A percentile compares a stretch with the other conserved stretches of the same genome.
phyloP scores from a whole-genome alignment of 2,888 invertebrate genomes.

The Noctua comes region DNA sequence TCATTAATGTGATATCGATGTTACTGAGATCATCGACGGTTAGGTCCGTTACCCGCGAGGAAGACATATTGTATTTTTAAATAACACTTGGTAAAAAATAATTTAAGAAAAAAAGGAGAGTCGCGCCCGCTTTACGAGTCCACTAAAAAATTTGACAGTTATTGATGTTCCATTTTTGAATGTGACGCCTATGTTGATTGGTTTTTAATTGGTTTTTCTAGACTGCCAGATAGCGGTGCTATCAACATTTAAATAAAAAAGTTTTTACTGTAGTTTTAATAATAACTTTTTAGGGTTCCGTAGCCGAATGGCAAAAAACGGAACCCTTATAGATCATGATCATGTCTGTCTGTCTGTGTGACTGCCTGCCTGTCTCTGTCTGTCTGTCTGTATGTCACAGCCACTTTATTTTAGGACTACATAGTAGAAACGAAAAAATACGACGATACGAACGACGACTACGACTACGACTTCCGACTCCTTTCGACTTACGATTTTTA shows the following conservation, averaged over 20 bases:
- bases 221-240: slow-evolving; percentile 31
- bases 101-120: slow-evolving; percentile 66
- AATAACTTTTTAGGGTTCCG: neutral
- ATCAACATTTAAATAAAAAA: neutral
- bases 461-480: too few relatives aligned
- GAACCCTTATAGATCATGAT: too few relatives aligned
- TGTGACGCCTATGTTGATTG: slow-evolving; percentile 34
- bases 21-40: slow-evolving; percentile 76
- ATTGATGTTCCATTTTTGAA: slow-evolving; percentile 73
- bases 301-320: too few relatives aligned
- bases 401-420: too few relatives aligned
- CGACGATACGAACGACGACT: too few relatives aligned
- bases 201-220: slow-evolving; percentile 48
- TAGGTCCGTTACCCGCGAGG: slow-evolving; percentile 67
- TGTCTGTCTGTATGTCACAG: too few relatives aligned
- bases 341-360: too few relatives aligned
- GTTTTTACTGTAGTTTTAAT: neutral
- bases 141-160: slow-evolving; percentile 73
- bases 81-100: slow-evolving; percentile 67
- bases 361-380: too few relatives aligned
- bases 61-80: slow-evolving; percentile 70
- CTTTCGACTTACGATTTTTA: too few relatives aligned
- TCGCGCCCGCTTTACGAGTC: slow-evolving; percentile 55
- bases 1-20: slow-evolving; percentile 82
- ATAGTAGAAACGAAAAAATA: too few relatives aligned